A percentile compares a stretch with the other conserved stretches of the same genome.
Conservation (phyloP, 2,797 vertebrate genomes). For the Spatula clypeata region DNA sequence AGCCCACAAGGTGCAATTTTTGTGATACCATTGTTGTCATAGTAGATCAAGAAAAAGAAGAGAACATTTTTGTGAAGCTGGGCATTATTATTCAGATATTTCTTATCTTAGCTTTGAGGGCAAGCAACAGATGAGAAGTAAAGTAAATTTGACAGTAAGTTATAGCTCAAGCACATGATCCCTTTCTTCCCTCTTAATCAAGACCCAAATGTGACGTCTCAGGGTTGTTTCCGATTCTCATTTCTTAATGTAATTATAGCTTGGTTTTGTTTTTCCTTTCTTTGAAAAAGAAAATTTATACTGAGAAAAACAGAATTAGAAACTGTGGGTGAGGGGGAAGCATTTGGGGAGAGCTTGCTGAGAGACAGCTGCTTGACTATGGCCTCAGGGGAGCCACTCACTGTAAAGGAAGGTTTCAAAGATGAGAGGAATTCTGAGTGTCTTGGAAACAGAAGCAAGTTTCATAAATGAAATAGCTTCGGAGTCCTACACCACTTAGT, state of each 20-base stretch:
- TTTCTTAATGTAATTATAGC: not conserved
- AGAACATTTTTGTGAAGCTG: not conserved
- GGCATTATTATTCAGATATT: not conserved
- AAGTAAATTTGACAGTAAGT: not conserved
- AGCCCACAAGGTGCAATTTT: not conserved
- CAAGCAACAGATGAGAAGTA: not conserved
- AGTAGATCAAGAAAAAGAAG: not conserved
- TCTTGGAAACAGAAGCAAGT: not conserved
- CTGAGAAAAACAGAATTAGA: not conserved
- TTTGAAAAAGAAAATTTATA: not conserved
- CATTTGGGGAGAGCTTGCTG: not conserved
- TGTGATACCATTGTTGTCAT: not conserved
- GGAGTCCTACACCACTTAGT: not conserved
- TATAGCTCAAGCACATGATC: not conserved
- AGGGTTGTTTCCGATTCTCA: not conserved
- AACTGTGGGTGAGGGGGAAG: rapidly evolving
- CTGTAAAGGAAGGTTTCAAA: not conserved
- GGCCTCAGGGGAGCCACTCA: not conserved
- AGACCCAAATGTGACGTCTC: not conserved
- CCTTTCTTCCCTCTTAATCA: not conserved
- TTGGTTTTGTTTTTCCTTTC: not conserved
- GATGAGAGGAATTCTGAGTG: not conserved
- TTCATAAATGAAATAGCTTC: not conserved
- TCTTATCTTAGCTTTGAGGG: not conserved
- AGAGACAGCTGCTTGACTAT: not conserved